Evolutionary conservation across 2,888 invertebrate genomes (phyloP).

Genomic region (Aricia artaxerxes): DNA sequence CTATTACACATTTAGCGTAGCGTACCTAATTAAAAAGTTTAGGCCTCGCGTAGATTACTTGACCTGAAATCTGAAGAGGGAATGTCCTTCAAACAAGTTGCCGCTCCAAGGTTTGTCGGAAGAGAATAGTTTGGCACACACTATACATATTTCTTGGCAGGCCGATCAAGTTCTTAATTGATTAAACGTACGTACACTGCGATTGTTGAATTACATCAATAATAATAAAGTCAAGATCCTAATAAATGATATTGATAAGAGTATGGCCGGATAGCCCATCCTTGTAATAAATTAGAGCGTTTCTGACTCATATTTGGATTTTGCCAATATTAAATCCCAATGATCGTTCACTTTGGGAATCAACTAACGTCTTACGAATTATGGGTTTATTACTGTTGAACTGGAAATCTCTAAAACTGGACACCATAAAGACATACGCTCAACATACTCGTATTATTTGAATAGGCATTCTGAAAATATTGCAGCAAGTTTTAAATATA

Average conservation of each 20-base stretch:
- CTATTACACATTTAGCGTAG: background rate
- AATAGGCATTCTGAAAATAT: too few species aligned
- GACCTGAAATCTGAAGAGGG: conserved; percentile 34
- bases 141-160: conserved; percentile 41
- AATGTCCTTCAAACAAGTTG: conserved; percentile 40
- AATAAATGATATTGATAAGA: conserved; percentile 24
- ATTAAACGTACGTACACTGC: conserved; percentile 41
- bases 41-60: conserved; percentile 21
- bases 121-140: conserved; percentile 44
- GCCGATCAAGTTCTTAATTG: conserved; percentile 41
- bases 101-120: conserved; percentile 41
- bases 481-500: too few species aligned
- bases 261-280: background rate
- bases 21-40: conserved; percentile 23
- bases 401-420: too few species aligned
- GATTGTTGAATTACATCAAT: conserved; percentile 29
- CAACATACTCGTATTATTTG: too few species aligned
- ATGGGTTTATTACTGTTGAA: too few species aligned
- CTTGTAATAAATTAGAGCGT: background rate
- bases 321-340: background rate
- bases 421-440: too few species aligned
- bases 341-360: background rate
- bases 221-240: conserved; percentile 31
- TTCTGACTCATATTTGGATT: conserved; percentile 11
- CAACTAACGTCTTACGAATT: too few species aligned